phyloP scores from a whole-genome alignment of 2,888 invertebrate genomes.

The Rhodophaea formosa region DNA sequence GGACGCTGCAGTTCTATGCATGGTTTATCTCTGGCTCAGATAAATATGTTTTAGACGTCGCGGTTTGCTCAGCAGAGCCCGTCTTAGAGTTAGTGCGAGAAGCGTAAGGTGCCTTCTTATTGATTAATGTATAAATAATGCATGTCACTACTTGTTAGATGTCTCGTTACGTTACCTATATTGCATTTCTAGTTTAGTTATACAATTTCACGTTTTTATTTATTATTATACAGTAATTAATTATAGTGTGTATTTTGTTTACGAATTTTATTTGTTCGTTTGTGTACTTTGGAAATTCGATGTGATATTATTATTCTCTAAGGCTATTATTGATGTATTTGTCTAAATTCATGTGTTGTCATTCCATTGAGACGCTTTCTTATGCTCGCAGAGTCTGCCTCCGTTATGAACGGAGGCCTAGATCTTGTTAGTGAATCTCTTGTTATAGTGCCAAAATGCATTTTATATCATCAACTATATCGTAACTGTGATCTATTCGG shows the following conservation, averaged over 20 bases:
- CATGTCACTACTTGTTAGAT: conserved; percentile 63
- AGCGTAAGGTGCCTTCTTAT: conserved; percentile 64
- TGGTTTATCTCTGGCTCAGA: conserved; percentile 66
- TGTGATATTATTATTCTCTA: conserved; percentile 77
- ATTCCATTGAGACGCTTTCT: conserved; percentile 51
- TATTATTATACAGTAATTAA: conserved; percentile 74
- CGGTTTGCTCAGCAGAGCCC: conserved; percentile 31
- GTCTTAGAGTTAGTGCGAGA: conserved; percentile 40
- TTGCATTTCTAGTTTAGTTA: conserved; percentile 79
- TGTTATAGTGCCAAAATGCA: conserved; percentile 69
- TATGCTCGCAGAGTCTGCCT: conserved; percentile 21
- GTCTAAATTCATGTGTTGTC: conserved; percentile 56
- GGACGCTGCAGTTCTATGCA: conserved; percentile 56
- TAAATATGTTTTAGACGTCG: conserved; percentile 70
- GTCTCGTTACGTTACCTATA: conserved; percentile 65
- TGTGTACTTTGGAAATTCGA: conserved; percentile 72
- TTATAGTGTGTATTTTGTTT: conserved; percentile 73
- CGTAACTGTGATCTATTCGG: conserved; percentile 64
- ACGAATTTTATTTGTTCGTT: conserved; percentile 66
- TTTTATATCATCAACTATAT: conserved; percentile 55
- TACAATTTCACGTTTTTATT: conserved; percentile 74
- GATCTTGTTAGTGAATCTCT: conserved; percentile 56
- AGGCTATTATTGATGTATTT: conserved; percentile 54
- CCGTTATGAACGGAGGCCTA: conserved; percentile 5
- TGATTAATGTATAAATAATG: conserved; percentile 52